These are phyloP conservation scores for Prunella himalayana DNA, from an alignment of 2,113 vertebrate species.

Conservation along the genomic window DNA sequence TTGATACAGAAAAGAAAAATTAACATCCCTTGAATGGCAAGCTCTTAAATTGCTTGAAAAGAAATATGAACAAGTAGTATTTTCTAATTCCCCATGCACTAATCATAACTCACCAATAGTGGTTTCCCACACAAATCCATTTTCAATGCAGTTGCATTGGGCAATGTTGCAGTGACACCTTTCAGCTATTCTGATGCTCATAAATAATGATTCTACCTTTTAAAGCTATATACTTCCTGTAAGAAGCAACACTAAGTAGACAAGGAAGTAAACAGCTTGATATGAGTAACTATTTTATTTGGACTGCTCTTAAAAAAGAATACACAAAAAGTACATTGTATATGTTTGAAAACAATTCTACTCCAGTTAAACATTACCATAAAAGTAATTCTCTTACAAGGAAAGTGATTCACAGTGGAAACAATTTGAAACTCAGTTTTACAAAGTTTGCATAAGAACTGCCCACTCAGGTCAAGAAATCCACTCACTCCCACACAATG, in stretches of 20 bases:
- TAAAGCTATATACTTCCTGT: background rate
- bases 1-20: background rate
- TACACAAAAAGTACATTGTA: background rate
- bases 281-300: background rate
- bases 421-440: slow-evolving; percentile 15
- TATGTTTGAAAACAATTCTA: background rate
- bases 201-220: background rate
- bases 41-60: background rate
- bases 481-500: background rate
- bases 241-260: background rate
- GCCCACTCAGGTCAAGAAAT: background rate
- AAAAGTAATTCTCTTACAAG: background rate
- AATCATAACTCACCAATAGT: background rate
- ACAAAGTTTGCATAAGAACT: slow-evolving; percentile 10
- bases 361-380: background rate
- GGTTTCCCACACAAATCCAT: background rate
- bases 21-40: background rate
- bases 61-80: background rate
- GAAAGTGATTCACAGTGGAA: slow-evolving; percentile 30
- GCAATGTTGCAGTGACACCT: background rate
- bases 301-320: background rate
- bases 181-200: background rate
- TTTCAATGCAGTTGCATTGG: background rate
- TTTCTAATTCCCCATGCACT: background rate
- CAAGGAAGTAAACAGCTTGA: background rate